Percentiles rank a stretch among this genome's conserved stretches.
Evolutionary conservation across 2,113 vertebrate species (phyloP).

Genomic region (Acrocephalus arundinaceus): DNA sequence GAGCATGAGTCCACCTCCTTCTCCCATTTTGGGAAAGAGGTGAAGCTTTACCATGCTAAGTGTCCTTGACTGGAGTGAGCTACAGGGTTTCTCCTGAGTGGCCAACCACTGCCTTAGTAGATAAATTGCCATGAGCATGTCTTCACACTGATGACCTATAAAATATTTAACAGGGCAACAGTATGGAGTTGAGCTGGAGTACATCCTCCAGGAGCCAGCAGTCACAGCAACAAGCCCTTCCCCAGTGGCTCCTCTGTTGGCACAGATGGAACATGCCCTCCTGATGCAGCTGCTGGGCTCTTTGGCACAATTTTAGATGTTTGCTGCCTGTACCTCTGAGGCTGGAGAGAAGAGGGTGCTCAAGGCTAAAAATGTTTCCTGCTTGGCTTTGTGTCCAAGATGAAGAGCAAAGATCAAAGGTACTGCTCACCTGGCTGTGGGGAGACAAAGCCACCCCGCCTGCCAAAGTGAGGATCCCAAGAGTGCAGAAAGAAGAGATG

Average conservation of each 20-base stretch:
- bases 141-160: neutral
- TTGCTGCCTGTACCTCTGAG: neutral
- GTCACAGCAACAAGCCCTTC: neutral
- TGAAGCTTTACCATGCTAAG: neutral
- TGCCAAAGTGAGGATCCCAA: neutral
- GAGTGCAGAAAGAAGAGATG: neutral
- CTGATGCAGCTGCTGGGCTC: neutral
- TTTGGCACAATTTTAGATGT: neutral
- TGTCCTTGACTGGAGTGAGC: neutral
- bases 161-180: neutral
- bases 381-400: neutral
- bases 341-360: neutral
- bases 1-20: neutral
- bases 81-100: neutral
- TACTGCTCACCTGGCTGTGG: neutral
- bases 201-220: neutral
- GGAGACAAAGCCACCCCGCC: neutral
- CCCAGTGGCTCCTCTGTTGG: neutral
- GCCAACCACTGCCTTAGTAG: neutral
- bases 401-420: neutral
- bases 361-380: neutral
- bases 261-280: neutral
- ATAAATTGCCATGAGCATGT: neutral
- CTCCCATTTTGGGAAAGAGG: neutral
- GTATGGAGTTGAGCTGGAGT: neutral